Percentiles rank a stretch among this genome's conserved stretches.
Evolutionary conservation across 2,113 vertebrate species (phyloP).

Genomic region (Donacobius atricapilla): DNA sequence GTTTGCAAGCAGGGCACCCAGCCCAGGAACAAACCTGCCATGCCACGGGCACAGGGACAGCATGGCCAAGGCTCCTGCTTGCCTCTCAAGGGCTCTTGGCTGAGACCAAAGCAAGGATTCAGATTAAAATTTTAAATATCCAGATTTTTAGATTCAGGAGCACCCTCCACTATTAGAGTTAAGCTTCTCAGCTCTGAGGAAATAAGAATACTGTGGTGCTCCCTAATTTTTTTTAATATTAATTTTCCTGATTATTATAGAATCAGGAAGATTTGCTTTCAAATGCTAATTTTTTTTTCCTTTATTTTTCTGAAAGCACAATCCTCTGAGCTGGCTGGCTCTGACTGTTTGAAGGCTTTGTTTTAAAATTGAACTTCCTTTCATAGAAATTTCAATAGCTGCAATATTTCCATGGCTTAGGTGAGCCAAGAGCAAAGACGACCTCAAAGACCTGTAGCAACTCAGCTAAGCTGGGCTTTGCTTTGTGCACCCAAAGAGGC

Average conservation of each 20-base stretch:
- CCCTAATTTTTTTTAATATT: neutral
- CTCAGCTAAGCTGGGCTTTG: neutral
- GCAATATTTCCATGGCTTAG: neutral
- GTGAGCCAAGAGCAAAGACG: neutral
- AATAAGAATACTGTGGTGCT: neutral
- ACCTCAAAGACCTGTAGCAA: neutral
- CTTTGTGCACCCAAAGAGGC: neutral
- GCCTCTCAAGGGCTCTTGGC: neutral
- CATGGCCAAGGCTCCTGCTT: accelerated
- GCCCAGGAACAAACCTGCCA: neutral
- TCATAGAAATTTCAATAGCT: neutral
- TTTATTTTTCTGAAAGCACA: neutral
- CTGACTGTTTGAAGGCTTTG: neutral
- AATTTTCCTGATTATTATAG: neutral
- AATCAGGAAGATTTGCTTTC: neutral
- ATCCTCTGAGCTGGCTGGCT: neutral
- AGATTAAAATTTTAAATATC: neutral
- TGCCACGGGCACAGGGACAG: accelerated
- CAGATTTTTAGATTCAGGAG: neutral
- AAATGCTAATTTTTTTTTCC: neutral
- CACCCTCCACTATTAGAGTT: neutral
- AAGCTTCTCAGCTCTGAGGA: neutral
- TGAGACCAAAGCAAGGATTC: neutral
- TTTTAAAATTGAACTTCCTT: constrained; percentile 21
- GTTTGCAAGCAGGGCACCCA: neutral